Base-by-base conservation (phyloP, 2,113 vertebrate species). In the Crotalus viridis region DNA sequence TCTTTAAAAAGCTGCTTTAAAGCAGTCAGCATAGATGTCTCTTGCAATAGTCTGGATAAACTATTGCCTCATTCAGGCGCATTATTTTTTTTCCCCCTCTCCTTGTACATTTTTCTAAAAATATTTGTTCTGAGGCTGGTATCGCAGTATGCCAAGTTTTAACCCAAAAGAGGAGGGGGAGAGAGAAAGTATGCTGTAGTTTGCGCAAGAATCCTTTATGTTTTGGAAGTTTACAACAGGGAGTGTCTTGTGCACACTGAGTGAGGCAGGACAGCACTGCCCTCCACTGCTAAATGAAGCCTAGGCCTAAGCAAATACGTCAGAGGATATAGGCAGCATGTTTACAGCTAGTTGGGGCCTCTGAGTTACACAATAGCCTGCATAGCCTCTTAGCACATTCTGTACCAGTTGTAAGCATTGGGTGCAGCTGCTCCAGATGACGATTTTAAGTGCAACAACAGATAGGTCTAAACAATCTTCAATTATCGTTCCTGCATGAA, bases 281-380 rank as follows among this genome's bases (percentile, higher is more conserved):
- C 90, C 51, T 39, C 24, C 87, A 3, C 87, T 89, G 90, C 87
- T 91, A 10, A 85, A 52, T 9, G 56, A 85, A 90, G 39, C 93
- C 51, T 56, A 87, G 93, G 91, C 51, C 81, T 57, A 19, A 61
- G 74, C 74, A 81, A 81, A 13, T 59, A 90, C 93, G 57, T 93
- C 92, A 93, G 93, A 87, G 88, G 88, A 88, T 92, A 92, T 74
- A 94, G 56, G 88, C 93, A 74, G 57, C 33, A 81, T 91, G 69
- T 92, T 92, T 94, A 94, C 91, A 33, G 93, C 93, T 89, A 33
- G 56, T 15, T 89, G 57, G 81, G 56, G 81, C 81, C 33, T 28
- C 91, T 91, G 51, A 89, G 48, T 96, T 97, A 96, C 97, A 97
- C 96, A 96, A 97, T 90, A 59, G 92, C 91, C 90, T 21, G 57